Percentiles rank a stretch among this genome's conserved stretches.
Evolutionary conservation across 2,113 vertebrate genomes (phyloP).

Genomic region (Calidris pygmaea): DNA sequence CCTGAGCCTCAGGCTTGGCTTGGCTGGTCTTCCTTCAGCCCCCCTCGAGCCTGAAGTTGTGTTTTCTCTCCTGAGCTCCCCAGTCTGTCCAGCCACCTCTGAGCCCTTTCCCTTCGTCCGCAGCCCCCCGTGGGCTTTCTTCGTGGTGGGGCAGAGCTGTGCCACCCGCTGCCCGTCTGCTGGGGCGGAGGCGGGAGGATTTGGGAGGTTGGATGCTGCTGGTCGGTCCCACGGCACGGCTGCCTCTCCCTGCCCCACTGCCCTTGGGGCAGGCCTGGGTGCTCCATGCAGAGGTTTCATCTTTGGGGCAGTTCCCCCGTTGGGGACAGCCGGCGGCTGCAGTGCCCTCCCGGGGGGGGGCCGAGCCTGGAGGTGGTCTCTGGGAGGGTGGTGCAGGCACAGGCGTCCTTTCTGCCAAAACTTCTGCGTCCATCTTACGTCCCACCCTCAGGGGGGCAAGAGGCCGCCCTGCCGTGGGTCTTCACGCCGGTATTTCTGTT

Average conservation of each 20-base stretch:
- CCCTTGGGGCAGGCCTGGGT: no score
- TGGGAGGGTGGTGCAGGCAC: not conserved
- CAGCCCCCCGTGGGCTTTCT: not conserved
- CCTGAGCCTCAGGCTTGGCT: not conserved
- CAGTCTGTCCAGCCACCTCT: not conserved
- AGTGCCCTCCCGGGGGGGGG: not conserved
- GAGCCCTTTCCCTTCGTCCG: not conserved
- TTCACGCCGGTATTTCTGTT: fast-evolving
- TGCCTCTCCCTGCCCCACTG: not conserved
- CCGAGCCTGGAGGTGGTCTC: fast-evolving
- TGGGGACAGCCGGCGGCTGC: not conserved
- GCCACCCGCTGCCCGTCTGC: not conserved
- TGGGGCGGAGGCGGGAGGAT: not conserved
- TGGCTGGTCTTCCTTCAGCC: not conserved
- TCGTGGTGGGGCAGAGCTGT: not conserved
- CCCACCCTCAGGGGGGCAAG: not conserved
- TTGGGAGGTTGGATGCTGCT: not conserved
- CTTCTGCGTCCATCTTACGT: not conserved
- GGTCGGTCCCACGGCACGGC: fast-evolving
- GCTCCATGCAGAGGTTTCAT: not conserved
- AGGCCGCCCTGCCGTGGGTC: not conserved
- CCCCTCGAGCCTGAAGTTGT: not conserved
- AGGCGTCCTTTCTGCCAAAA: not conserved
- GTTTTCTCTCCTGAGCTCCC: not conserved
- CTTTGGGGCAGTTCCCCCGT: not conserved